These are phyloP conservation scores for Heliconius ethilla DNA, from an alignment of 2,888 invertebrate genomes.

Conservation along the genomic window DNA sequence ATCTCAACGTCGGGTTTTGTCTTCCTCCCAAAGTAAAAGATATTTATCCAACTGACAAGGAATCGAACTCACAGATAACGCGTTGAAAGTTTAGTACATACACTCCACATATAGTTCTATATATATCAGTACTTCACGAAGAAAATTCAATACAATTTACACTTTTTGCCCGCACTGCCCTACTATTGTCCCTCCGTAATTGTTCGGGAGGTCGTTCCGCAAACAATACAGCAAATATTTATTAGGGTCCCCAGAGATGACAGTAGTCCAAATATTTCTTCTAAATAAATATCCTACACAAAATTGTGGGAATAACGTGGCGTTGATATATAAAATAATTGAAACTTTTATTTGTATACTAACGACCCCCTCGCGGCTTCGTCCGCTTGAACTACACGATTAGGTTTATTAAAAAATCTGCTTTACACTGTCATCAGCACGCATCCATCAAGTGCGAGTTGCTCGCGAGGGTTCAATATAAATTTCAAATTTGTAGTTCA, in stretches of 20 bases:
- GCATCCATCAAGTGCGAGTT: too few species aligned
- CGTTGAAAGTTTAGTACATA: too few species aligned
- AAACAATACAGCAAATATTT: constrained; percentile 29
- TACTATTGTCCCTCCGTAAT: constrained; percentile 27
- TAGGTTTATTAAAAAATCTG: background rate
- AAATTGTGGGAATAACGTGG: constrained; percentile 1
- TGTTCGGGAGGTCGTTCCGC: constrained; percentile 25
- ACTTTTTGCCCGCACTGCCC: constrained; percentile 16
- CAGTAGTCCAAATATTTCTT: constrained; percentile 24
- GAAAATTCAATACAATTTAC: constrained; percentile 18
- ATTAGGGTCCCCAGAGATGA: constrained; percentile 33
- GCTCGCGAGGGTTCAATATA: too few species aligned
- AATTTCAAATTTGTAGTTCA: too few species aligned
- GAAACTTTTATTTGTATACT: constrained; percentile 1
- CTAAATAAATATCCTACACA: constrained; percentile 14
- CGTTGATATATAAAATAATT: constrained; percentile 1
- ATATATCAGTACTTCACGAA: background rate
- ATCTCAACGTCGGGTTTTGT: too few species aligned
- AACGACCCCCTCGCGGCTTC: background rate
- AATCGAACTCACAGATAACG: too few species aligned
- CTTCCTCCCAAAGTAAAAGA: too few species aligned
- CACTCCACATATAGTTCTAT: background rate
- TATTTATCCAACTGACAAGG: too few species aligned
- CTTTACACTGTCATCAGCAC: background rate
- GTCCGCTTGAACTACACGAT: background rate